Evolutionary conservation across 2,888 invertebrate species (phyloP), one percentile per base, ranked within the genome.

Genomic region (Netelia inedita): DNA sequence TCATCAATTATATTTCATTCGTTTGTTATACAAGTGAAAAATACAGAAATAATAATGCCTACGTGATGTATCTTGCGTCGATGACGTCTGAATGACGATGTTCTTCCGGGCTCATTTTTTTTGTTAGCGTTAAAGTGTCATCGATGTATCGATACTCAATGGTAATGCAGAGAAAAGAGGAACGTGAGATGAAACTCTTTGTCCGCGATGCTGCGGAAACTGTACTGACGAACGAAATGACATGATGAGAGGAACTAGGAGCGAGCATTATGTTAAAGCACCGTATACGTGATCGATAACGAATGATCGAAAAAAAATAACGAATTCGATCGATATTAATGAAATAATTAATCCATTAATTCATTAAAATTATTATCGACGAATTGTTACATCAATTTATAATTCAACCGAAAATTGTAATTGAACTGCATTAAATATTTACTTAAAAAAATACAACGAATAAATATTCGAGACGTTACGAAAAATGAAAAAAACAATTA

Each of bases 101-200:
- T 59, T 80, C 61, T 23, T 74, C 68, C 59, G 59, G 59, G 66
- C 68, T 68, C 57, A n/a, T 73, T 80, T 80, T 74, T 74, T 11
- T 19, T 57, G 35, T 11, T 59, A 14, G 19, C 16, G 41, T 11
- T 35, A 80, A 41, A 57, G 59, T 23, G 59, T 14, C 28, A 14
- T 19, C 59, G 16, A n/a, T 53, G 57, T 63, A 79, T 79, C 43
- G 72, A 79, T 73, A 53, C 72, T 73, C 50, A 59, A 74, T 73
- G 50, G 23, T 35, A 16, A 57, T 19, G 19, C 14, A n/a, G 46
- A 23, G 46, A 57, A 57, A 73, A 63, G 46, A 16, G 16, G 46
- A 57, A 59, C 19, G 72, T 68, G 35, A 43, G 55, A 59, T 43
- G 68, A 50, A 63, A 55, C 16, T 57, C 75, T 71, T 75, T 68